Conservation (phyloP, 2,888 invertebrate genomes). For the Patella caerulea region DNA sequence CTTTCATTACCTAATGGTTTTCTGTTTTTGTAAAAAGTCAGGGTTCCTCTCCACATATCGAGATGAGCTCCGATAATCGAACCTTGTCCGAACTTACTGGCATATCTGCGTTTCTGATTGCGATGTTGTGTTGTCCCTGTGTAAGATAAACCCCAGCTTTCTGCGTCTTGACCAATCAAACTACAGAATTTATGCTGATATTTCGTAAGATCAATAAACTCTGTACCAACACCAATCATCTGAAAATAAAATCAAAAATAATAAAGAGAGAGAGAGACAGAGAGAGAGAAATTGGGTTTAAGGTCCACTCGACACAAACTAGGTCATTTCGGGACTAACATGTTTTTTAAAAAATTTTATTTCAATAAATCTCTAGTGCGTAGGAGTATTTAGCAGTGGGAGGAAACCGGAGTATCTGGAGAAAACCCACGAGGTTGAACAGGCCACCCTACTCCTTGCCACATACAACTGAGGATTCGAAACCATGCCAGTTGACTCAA, state of each 20-base stretch:
- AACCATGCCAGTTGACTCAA: no score
- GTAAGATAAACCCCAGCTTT: slow-evolving; percentile 92
- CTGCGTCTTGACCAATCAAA: slow-evolving; percentile 82
- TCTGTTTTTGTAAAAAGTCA: slow-evolving; percentile 87
- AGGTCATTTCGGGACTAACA: no score
- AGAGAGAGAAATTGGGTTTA: no score
- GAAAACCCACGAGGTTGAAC: no score
- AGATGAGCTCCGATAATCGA: slow-evolving; percentile 86
- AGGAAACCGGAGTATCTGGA: no score
- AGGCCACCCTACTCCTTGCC: no score
- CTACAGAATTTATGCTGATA: slow-evolving; percentile 82
- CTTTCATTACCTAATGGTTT: slow-evolving; percentile 78
- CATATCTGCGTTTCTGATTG: slow-evolving; percentile 76
- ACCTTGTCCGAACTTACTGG: slow-evolving; percentile 81
- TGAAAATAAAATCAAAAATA: slow-evolving; percentile 70
- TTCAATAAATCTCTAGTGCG: neutral
- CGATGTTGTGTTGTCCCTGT: slow-evolving; percentile 79
- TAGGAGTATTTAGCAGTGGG: no score
- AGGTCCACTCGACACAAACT: no score
- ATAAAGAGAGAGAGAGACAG: no score
- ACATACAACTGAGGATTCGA: no score
- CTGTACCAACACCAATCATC: slow-evolving; percentile 93
- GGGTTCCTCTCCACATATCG: slow-evolving; percentile 85
- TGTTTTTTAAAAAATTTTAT: neutral
- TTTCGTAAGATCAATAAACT: slow-evolving; percentile 78